Evolutionary conservation across 2,888 invertebrate genomes (phyloP).

Genomic region (Hesperia comma): DNA sequence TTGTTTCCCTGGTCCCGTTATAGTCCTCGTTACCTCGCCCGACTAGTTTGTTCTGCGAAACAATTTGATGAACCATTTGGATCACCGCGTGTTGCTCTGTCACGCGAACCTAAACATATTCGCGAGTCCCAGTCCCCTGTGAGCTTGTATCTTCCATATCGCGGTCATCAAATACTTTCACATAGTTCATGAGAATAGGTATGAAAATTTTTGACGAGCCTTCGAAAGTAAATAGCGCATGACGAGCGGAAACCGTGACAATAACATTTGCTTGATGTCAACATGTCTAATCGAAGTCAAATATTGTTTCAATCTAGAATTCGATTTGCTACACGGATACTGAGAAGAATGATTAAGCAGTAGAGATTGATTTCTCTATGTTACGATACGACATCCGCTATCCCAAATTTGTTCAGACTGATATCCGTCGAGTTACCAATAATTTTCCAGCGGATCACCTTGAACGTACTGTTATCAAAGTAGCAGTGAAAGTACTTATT

Average conservation of each 20-base stretch:
- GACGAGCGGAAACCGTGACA: constrained; percentile 23
- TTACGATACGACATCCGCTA: constrained; percentile 46
- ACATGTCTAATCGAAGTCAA: constrained; percentile 18
- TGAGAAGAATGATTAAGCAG: constrained; percentile 14
- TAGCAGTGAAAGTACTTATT: constrained; percentile 78
- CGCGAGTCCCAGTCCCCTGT: background rate
- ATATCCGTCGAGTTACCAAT: constrained; percentile 52
- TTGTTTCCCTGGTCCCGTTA: constrained; percentile 69
- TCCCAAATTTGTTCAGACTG: constrained; percentile 49
- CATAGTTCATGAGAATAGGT: constrained; percentile 18
- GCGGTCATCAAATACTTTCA: constrained; percentile 22
- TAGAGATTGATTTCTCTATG: constrained; percentile 42
- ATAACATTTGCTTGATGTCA: constrained; percentile 35
- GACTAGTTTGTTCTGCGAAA: constrained; percentile 61
- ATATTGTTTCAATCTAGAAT: constrained; percentile 35
- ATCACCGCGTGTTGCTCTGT: constrained; percentile 14
- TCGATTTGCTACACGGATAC: constrained; percentile 21
- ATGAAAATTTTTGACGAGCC: constrained; percentile 34
- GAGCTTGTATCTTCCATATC: constrained; percentile 19
- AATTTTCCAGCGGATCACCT: constrained; percentile 68
- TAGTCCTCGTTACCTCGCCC: constrained; percentile 64
- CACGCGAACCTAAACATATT: constrained; percentile 15
- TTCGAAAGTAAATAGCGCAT: constrained; percentile 31
- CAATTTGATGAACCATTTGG: constrained; percentile 31
- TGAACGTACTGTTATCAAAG: constrained; percentile 70